phyloP scores from a whole-genome alignment of 2,888 invertebrate genomes.

The Aporophyla nigra region DNA sequence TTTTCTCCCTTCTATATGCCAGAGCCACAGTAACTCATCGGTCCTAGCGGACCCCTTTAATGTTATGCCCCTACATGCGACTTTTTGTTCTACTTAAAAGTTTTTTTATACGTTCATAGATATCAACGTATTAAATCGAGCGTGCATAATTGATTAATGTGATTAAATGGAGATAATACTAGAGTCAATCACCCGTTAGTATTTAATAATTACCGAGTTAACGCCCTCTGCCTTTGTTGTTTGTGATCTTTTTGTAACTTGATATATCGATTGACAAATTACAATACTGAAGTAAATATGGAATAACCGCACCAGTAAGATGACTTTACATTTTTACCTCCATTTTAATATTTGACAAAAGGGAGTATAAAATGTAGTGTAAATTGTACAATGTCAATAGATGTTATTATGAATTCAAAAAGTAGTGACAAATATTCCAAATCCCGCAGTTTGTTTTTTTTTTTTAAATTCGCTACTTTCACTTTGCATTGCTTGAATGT shows the following conservation, averaged over 20 bases:
- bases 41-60: too few species aligned
- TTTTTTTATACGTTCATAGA: too few species aligned
- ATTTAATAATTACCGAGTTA: constrained; percentile 22
- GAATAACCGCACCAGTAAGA: not conserved
- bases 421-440: not conserved
- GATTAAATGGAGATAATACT: constrained; percentile 24
- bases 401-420: not conserved
- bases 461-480: not conserved
- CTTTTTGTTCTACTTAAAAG: too few species aligned
- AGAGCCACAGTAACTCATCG: too few species aligned
- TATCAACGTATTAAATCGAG: not conserved
- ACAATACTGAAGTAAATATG: not conserved
- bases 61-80: too few species aligned
- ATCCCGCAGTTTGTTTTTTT: not conserved
- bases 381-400: not conserved
- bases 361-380: not conserved
- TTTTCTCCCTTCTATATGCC: too few species aligned
- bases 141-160: constrained; percentile 26
- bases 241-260: not conserved
- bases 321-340: not conserved
- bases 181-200: not conserved
- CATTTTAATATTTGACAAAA: not conserved
- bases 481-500: not conserved
- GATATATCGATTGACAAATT: not conserved
- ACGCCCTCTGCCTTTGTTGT: constrained; percentile 11